These are phyloP conservation scores for Drosophila pachea DNA, from an alignment of 1,140 invertebrate species.

Conservation along the genomic window DNA sequence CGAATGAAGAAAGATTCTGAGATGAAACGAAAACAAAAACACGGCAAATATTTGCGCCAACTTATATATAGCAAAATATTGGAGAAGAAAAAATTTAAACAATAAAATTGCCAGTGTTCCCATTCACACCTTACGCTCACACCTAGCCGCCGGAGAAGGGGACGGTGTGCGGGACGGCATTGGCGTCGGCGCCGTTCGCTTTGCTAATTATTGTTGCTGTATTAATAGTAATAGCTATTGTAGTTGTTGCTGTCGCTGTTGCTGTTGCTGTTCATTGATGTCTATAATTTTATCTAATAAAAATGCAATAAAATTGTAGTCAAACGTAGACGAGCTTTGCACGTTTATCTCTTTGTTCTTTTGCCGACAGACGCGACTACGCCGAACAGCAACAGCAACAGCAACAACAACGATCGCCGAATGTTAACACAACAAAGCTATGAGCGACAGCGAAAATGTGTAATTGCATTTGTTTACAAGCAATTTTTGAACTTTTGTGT, in stretches of 20 bases:
- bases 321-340: constrained; percentile 28
- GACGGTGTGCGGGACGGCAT: not conserved
- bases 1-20: constrained; percentile 7
- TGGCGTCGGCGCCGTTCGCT: constrained; percentile 15
- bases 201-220: constrained; percentile 34
- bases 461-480: constrained; percentile 18
- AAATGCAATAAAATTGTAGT: constrained; percentile 56
- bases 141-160: not conserved
- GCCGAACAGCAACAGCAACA: constrained; percentile 3
- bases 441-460: constrained; percentile 3
- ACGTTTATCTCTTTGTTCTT: constrained; percentile 52
- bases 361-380: constrained; percentile 37
- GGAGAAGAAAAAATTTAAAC: constrained; percentile 19
- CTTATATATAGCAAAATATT: not conserved
- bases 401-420: constrained; percentile 23
- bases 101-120: constrained; percentile 45
- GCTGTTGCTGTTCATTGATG: constrained; percentile 28
- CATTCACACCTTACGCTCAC: constrained; percentile 26
- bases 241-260: constrained; percentile 19
- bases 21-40: constrained; percentile 19
- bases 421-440: constrained; percentile 31
- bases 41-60: constrained; percentile 36
- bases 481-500: constrained; percentile 5
- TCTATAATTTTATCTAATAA: constrained; percentile 62
- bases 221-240: not conserved